A percentile compares a stretch with the other conserved stretches of the same genome.
phyloP scores from a whole-genome alignment of 2,797 vertebrate genomes.

The Chlorospingus semifuscus region DNA sequence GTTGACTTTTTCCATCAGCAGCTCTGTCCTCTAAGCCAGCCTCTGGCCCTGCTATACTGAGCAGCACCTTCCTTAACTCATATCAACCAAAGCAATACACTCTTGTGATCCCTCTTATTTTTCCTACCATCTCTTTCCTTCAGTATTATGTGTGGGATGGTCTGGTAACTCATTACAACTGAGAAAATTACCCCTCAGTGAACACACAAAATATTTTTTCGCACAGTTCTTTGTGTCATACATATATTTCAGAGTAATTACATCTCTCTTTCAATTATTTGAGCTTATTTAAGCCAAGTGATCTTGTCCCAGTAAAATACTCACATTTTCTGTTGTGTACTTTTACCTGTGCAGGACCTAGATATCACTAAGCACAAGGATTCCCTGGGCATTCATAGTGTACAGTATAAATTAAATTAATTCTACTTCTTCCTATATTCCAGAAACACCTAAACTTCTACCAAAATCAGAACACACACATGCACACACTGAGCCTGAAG shows the following conservation, averaged over 20 bases:
- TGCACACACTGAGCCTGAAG: not conserved
- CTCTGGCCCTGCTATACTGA: not conserved
- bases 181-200: not conserved
- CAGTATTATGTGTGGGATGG: not conserved
- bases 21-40: slow-evolving; percentile 37
- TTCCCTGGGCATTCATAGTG: not conserved
- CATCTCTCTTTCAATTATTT: not conserved
- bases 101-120: not conserved
- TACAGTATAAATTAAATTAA: not conserved
- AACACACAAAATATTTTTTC: not conserved
- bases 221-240: not conserved
- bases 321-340: not conserved
- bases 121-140: not conserved
- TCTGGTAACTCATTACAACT: not conserved
- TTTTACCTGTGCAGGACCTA: not conserved
- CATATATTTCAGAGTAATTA: not conserved
- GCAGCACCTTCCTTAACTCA: not conserved
- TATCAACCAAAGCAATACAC: not conserved
- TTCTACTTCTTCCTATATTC: not conserved
- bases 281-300: not conserved
- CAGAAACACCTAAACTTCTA: not conserved
- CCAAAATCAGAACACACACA: not conserved
- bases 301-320: not conserved
- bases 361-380: not conserved
- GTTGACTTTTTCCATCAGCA: slow-evolving; percentile 55